Evolutionary conservation across 2,888 invertebrate genomes (phyloP).

Genomic region (Thera britannica): DNA sequence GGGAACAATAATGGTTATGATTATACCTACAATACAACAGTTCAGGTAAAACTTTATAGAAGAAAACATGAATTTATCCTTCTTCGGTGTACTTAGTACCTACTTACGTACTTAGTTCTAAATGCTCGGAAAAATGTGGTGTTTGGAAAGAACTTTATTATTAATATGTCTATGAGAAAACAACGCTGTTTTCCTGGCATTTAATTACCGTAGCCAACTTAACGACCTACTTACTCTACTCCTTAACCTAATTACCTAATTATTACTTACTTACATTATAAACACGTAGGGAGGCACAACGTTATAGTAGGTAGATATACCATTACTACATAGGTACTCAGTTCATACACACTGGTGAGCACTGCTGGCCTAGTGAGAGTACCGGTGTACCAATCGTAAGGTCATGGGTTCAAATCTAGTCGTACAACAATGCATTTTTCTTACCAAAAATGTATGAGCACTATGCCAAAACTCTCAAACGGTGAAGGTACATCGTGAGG

Average conservation of each 20-base stretch:
- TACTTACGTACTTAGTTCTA: background rate
- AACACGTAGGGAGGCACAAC: too few species aligned
- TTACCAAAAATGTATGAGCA: too few species aligned
- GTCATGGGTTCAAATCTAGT: too few species aligned
- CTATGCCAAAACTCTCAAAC: too few species aligned
- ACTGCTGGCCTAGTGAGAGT: too few species aligned
- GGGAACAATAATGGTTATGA: too few species aligned
- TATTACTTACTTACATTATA: background rate
- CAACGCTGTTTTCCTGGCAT: slow-evolving; percentile 17
- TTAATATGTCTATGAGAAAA: slow-evolving; percentile 15
- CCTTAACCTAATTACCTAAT: slow-evolving; percentile 2
- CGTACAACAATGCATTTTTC: too few species aligned
- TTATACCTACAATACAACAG: background rate
- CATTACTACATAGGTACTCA: too few species aligned
- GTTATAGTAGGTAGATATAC: background rate
- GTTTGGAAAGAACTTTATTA: slow-evolving; percentile 17
- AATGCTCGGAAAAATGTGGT: background rate
- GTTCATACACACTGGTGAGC: too few species aligned
- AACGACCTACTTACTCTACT: background rate
- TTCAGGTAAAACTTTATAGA: background rate
- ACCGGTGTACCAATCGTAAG: too few species aligned
- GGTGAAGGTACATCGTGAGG: too few species aligned
- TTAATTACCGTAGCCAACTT: background rate
- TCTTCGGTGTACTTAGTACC: background rate
- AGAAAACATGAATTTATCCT: slow-evolving; percentile 3